phyloP scores from a whole-genome alignment of 2,888 invertebrate genomes.

The Rotaria sp. region DNA sequence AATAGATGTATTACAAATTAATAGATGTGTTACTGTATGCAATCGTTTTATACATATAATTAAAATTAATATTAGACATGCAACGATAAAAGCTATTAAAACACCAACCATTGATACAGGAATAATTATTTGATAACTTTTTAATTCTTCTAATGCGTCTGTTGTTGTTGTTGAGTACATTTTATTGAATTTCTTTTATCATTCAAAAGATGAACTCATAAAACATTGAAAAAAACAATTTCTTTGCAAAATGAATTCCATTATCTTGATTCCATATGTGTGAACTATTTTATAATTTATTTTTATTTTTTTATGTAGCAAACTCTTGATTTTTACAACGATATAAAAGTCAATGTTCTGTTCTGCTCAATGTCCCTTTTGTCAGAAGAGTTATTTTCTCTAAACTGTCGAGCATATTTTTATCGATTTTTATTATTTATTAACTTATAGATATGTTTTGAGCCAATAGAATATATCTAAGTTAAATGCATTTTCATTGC shows the following conservation, averaged over 20 bases:
- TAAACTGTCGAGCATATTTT: neutral
- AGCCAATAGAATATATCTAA: no score
- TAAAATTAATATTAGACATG: neutral
- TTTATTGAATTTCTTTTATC: neutral
- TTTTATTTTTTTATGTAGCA: no score
- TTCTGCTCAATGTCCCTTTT: no score
- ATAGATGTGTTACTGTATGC: neutral
- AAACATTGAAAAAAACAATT: no score
- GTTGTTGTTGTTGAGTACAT: neutral
- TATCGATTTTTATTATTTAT: neutral
- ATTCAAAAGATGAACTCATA: neutral
- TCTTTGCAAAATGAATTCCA: neutral
- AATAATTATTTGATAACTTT: neutral
- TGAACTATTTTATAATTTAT: no score
- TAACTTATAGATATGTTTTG: no score
- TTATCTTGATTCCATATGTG: neutral
- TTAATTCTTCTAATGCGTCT: neutral
- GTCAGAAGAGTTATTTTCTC: neutral
- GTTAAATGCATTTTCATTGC: no score
- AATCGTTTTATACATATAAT: neutral
- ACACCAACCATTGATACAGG: neutral
- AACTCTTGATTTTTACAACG: no score
- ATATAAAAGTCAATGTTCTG: no score
- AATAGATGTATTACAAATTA: neutral
- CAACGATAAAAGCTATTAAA: neutral